Percentiles rank a stretch among this genome's conserved stretches.
phyloP scores from a whole-genome alignment of 1,140 invertebrate genomes.

The Philotrypesis tridentata region DNA sequence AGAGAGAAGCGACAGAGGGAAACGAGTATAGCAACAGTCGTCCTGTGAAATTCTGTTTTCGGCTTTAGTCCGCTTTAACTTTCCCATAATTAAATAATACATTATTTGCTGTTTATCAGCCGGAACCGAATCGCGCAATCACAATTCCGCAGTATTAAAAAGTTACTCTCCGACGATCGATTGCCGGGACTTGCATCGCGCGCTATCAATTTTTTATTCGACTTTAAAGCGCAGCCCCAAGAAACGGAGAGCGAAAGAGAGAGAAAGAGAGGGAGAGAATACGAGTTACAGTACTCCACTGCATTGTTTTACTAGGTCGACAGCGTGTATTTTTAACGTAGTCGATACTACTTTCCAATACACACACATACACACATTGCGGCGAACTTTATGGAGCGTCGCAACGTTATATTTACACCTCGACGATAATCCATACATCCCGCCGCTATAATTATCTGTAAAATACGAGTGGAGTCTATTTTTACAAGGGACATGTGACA shows the following conservation, averaged over 20 bases:
- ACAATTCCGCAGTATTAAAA: background rate
- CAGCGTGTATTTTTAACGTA: constrained; percentile 16
- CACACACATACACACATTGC: background rate
- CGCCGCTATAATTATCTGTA: background rate
- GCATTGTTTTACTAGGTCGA: constrained; percentile 30
- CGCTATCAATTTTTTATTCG: background rate
- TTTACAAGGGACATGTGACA: background rate
- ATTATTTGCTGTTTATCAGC: background rate
- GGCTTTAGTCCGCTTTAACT: constrained; percentile 28
- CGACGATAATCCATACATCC: background rate
- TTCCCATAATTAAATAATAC: constrained; percentile 41
- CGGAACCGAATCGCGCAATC: background rate
- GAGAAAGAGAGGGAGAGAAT: too few relatives aligned
- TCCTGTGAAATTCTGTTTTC: constrained; percentile 31
- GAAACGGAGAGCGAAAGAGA: background rate
- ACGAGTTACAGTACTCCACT: background rate
- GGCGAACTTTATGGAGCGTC: background rate
- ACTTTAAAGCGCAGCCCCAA: background rate
- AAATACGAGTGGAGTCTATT: background rate
- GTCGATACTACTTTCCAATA: constrained; percentile 30
- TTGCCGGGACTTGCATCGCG: too few relatives aligned
- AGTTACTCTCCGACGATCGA: background rate
- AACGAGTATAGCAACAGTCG: background rate
- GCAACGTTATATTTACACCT: background rate
- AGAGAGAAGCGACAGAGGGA: background rate